phyloP scores from a whole-genome alignment of 2,888 invertebrate genomes.

The Metallyticus violacea region DNA sequence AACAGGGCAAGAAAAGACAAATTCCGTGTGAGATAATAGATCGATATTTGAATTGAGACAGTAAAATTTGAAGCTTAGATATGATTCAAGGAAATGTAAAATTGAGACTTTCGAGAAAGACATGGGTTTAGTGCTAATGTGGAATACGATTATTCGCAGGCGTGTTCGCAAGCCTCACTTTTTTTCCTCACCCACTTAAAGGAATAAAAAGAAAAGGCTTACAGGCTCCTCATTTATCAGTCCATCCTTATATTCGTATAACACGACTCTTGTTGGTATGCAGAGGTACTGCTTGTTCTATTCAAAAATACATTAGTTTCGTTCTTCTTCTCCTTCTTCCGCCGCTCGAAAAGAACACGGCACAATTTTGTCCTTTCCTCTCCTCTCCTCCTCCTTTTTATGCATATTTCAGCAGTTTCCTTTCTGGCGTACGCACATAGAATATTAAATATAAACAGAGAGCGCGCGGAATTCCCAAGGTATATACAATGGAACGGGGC shows the following conservation, averaged over 20 bases:
- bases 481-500: neutral
- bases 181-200: neutral
- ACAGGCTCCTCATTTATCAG: neutral
- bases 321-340: neutral
- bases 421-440: neutral
- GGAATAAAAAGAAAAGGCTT: neutral
- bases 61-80: too few relatives aligned
- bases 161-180: too few relatives aligned
- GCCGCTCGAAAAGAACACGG: neutral
- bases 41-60: too few relatives aligned
- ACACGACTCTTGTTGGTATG: neutral
- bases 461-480: neutral
- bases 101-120: too few relatives aligned
- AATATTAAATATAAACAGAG: slow-evolving; percentile 2
- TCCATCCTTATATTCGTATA: neutral
- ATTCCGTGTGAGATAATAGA: too few relatives aligned
- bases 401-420: neutral
- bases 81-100: too few relatives aligned
- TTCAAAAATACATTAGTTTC: slow-evolving; percentile 1
- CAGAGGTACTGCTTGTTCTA: neutral
- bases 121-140: too few relatives aligned
- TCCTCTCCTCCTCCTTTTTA: neutral
- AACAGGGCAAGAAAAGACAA: too few relatives aligned
- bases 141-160: too few relatives aligned
- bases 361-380: neutral